Conservation (phyloP, 2,888 invertebrate genomes). For the Melikaiella ostensackeni region DNA sequence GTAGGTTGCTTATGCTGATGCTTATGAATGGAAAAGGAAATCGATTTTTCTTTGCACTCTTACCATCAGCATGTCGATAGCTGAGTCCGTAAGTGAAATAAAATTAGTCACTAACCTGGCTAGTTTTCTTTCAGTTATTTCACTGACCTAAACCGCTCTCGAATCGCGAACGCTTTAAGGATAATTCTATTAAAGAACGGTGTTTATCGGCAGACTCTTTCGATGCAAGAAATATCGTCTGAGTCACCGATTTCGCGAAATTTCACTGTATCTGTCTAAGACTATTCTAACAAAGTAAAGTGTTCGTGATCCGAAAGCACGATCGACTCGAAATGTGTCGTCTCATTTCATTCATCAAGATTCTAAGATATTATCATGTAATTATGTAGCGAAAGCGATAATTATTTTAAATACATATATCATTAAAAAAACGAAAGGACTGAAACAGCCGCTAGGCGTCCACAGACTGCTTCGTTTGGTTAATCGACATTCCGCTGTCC, state of each 20-base stretch:
- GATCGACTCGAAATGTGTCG: conserved; percentile 6
- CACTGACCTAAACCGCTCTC: not conserved
- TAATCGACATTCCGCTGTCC: conserved; percentile 55
- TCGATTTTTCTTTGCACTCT: not conserved
- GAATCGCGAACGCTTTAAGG: not conserved
- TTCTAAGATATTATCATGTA: conserved; percentile 43
- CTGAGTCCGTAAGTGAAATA: not conserved
- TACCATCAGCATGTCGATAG: not conserved
- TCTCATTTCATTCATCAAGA: conserved; percentile 15
- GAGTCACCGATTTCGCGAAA: conserved; percentile 2
- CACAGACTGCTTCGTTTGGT: conserved; percentile 43
- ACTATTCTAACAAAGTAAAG: not conserved
- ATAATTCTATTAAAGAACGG: not conserved
- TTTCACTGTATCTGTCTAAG: not conserved
- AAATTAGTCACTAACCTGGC: not conserved
- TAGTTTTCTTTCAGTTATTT: not conserved
- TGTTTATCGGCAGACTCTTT: not conserved
- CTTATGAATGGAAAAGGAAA: not conserved
- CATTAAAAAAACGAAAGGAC: conserved; percentile 48
- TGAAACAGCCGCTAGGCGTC: conserved; percentile 26
- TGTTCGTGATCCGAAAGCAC: not conserved
- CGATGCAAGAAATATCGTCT: not conserved
- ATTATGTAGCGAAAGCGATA: conserved; percentile 58
- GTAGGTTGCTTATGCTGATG: not conserved
- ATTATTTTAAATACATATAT: conserved; percentile 58